Percentiles rank a stretch among this genome's conserved stretches.
Conservation (phyloP, 1,140 invertebrate species). For the Scaptomyza graminum region DNA sequence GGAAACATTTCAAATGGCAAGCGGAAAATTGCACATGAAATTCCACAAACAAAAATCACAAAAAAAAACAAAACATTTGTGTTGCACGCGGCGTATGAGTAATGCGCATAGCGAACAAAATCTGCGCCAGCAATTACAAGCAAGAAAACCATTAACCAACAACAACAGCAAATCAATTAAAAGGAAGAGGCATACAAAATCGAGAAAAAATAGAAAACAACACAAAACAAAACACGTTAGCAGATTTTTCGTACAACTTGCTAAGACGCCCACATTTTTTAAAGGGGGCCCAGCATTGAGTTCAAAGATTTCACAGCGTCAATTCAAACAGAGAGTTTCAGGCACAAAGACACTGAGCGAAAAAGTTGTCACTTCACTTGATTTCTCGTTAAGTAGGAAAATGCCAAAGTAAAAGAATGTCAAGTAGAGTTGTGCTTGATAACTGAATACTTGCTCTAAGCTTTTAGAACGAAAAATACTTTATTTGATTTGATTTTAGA, state of each 20-base stretch:
- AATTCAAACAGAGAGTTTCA: conserved; percentile 7
- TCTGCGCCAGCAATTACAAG: conserved; percentile 54
- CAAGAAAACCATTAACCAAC: conserved; percentile 5
- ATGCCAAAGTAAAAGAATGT: too few species aligned
- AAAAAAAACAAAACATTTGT: neutral
- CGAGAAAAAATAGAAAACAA: neutral
- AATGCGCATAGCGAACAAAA: conserved; percentile 48
- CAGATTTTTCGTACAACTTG: conserved; percentile 27
- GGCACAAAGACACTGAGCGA: too few species aligned
- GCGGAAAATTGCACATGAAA: conserved; percentile 76
- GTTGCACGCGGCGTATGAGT: conserved; percentile 68
- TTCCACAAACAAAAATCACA: conserved; percentile 39
- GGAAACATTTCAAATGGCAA: conserved; percentile 68
- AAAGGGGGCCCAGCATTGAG: conserved; percentile 52
- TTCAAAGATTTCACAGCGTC: conserved; percentile 68
- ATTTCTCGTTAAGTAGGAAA: too few species aligned
- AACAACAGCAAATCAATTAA: conserved; percentile 66
- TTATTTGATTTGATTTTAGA: too few species aligned
- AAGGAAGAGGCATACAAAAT: conserved; percentile 27
- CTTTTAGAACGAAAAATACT: too few species aligned
- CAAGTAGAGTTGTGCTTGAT: too few species aligned
- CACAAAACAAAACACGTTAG: conserved; percentile 11
- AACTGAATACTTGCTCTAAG: too few species aligned
- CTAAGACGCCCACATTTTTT: conserved; percentile 55
- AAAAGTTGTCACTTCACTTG: too few species aligned